Evolutionary conservation across 2,113 vertebrate species (phyloP).

Genomic region (Heteronetta atricapilla): DNA sequence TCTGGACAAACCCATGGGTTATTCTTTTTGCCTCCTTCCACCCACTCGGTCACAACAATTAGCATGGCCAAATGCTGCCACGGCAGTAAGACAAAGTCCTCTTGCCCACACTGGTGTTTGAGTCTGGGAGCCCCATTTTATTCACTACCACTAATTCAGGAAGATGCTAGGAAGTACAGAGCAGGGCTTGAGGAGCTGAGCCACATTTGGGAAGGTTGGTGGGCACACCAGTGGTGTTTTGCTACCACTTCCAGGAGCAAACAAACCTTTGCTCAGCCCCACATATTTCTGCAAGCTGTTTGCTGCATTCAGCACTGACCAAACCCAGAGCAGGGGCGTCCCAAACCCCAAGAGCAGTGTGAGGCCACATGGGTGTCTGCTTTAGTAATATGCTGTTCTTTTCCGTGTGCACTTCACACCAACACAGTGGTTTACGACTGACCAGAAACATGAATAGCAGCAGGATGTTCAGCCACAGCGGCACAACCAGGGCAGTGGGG

Average conservation of each 20-base stretch:
- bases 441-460: not conserved
- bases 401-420: rapidly evolving
- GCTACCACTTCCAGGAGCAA: not conserved
- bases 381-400: not conserved
- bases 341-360: rapidly evolving
- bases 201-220: not conserved
- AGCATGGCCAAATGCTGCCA: no score
- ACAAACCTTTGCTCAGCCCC: not conserved
- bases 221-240: not conserved
- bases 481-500: rapidly evolving
- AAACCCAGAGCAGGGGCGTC: not conserved
- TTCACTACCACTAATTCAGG: not conserved
- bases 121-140: not conserved
- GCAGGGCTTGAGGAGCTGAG: not conserved
- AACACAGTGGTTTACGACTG: rapidly evolving
- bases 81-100: not conserved
- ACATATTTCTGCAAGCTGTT: not conserved
- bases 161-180: not conserved
- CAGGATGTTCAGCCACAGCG: not conserved
- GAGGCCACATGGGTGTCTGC: rapidly evolving
- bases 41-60: not conserved
- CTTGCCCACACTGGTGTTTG: not conserved
- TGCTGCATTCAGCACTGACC: not conserved
- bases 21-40: not conserved
- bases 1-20: not conserved